Evolutionary conservation across 2,888 invertebrate species (phyloP).

Genomic region (Trypoxylon attenuatum): DNA sequence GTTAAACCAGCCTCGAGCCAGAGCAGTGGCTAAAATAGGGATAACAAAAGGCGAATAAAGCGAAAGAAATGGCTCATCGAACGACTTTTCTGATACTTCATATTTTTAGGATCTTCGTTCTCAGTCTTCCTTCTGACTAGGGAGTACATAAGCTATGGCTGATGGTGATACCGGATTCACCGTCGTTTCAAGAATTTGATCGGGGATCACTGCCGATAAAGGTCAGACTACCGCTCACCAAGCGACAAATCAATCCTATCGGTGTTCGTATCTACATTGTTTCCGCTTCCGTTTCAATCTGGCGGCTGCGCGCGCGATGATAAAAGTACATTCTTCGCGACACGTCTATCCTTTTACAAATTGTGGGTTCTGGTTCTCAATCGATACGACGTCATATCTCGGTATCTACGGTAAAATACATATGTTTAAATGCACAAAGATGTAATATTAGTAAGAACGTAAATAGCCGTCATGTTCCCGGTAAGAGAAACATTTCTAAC

Average conservation of each 20-base stretch:
- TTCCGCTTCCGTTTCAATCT: conserved; percentile 14
- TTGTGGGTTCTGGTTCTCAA: no score
- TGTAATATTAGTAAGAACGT: no score
- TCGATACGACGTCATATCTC: no score
- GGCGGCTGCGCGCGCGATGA: not conserved
- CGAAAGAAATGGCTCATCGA: not conserved
- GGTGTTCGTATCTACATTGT: conserved; percentile 8
- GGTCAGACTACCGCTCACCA: not conserved
- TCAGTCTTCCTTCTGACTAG: conserved; percentile 5
- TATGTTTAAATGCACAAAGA: no score
- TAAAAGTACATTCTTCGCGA: no score
- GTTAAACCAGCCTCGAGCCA: no score
- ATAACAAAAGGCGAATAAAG: not conserved
- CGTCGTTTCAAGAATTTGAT: conserved; percentile 2
- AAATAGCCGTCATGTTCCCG: no score
- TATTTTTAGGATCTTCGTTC: conserved; percentile 12
- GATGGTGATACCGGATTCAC: conserved; percentile 3
- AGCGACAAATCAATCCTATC: conserved; percentile 20
- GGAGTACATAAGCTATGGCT: conserved; percentile 7
- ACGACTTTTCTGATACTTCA: conserved; percentile 8
- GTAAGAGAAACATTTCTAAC: no score
- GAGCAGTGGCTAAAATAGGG: not conserved
- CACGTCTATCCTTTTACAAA: no score
- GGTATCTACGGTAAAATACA: no score
- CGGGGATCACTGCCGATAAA: conserved; percentile 22